phyloP scores from a whole-genome alignment of 2,797 vertebrate species.

The Etheostoma perlongum region DNA sequence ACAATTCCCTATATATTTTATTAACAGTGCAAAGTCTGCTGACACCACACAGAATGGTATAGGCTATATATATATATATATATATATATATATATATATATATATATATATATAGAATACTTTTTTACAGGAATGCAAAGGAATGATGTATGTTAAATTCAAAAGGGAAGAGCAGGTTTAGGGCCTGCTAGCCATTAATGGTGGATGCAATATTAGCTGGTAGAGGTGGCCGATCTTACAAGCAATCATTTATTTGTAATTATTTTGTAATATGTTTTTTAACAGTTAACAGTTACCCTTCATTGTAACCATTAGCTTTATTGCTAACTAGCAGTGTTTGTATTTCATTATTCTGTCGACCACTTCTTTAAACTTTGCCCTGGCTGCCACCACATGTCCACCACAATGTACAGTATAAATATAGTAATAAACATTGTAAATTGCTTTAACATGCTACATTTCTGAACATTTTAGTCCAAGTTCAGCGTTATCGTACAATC shows the following conservation, averaged over 20 bases:
- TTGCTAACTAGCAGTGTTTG: background rate
- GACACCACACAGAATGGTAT: background rate
- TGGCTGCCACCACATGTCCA: constrained; percentile 14
- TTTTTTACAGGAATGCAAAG: background rate
- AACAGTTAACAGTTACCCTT: background rate
- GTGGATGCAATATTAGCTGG: background rate
- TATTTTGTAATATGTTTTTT: constrained; percentile 1
- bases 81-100: background rate
- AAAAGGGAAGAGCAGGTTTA: background rate
- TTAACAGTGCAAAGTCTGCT: background rate
- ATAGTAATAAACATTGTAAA: constrained; percentile 31
- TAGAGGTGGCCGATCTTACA: background rate
- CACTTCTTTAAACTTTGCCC: constrained; percentile 17
- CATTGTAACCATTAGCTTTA: background rate
- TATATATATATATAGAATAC: background rate
- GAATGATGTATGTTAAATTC: background rate
- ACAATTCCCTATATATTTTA: background rate
- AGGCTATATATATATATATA: background rate
- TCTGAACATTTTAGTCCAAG: background rate
- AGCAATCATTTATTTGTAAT: constrained; percentile 56
- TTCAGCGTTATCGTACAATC: background rate
- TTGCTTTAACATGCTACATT: background rate
- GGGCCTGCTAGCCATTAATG: rapidly evolving
- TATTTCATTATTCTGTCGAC: background rate
- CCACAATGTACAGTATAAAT: constrained; percentile 38